Percentiles rank a stretch among this genome's conserved stretches.
Evolutionary conservation across 2,888 invertebrate species (phyloP).

Genomic region (Empis livida): DNA sequence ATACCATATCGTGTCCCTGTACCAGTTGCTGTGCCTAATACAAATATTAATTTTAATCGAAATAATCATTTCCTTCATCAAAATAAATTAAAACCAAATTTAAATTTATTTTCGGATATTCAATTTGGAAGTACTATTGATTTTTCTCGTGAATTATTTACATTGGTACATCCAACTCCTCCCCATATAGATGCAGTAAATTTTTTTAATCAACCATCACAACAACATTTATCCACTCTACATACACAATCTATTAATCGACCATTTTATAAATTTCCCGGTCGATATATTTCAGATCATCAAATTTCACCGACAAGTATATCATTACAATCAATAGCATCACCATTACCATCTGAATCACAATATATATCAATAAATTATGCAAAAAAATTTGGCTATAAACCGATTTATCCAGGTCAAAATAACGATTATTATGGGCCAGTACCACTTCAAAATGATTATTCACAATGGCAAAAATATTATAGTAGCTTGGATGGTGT

Average conservation of each 20-base stretch:
- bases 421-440: constrained; percentile 40
- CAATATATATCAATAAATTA: constrained; percentile 23
- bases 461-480: constrained; percentile 12
- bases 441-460: constrained; percentile 33
- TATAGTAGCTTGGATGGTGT: not conserved
- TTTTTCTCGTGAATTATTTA: not conserved
- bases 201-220: not conserved
- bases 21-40: constrained; percentile 10
- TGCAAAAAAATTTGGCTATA: not conserved
- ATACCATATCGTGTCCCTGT: constrained; percentile 41
- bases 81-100: not conserved
- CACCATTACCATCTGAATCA: constrained; percentile 18
- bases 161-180: not conserved
- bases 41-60: not conserved
- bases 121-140: not conserved
- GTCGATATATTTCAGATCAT: no score
- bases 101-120: not conserved
- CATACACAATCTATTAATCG: no score
- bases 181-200: not conserved
- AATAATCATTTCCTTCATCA: not conserved
- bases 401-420: not conserved
- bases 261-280: no score
- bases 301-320: not conserved
- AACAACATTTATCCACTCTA: not conserved
- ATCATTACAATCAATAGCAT: not conserved